Percentiles rank a stretch among this genome's conserved stretches.
Conservation (phyloP, 2,797 vertebrate genomes). For the Allobates femoralis region DNA sequence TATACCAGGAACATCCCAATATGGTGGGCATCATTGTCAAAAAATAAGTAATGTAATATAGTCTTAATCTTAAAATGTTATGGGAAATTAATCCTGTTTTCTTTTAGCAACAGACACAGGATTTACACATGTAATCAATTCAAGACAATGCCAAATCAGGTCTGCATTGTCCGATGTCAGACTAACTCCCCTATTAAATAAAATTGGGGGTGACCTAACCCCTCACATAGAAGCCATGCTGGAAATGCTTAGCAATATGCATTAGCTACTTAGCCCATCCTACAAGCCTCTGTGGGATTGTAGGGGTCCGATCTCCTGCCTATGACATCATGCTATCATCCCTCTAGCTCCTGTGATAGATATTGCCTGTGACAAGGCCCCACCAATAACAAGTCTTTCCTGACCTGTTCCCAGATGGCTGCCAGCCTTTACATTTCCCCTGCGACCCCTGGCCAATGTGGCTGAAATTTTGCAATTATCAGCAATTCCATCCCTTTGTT, state of each 20-base stretch:
- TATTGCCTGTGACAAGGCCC: conserved; percentile 69
- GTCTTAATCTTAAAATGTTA: too few relatives aligned
- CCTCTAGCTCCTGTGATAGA: conserved; percentile 64
- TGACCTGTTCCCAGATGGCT: conserved; percentile 86
- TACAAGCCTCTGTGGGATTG: conserved; percentile 12
- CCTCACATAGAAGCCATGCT: conserved; percentile 9
- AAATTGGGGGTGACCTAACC: conserved; percentile 2
- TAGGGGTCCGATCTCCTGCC: neutral
- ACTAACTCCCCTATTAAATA: neutral
- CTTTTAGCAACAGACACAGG: too few relatives aligned
- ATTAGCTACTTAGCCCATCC: conserved; percentile 31
- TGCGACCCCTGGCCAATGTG: conserved; percentile 72
- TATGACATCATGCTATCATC: conserved; percentile 50
- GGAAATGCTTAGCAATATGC: conserved; percentile 16
- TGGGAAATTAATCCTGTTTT: too few relatives aligned
- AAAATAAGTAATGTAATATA: too few relatives aligned
- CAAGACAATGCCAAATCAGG: neutral
- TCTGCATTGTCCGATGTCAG: conserved; percentile 1
- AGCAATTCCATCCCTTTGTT: conserved; percentile 88
- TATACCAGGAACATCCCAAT: too few relatives aligned
- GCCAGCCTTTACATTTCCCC: conserved; percentile 71
- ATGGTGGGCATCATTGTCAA: too few relatives aligned
- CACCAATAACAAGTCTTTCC: conserved; percentile 72
- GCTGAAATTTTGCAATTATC: conserved; percentile 85
- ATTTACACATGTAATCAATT: neutral